Conservation (phyloP, 2,113 vertebrate genomes). For the Ramphastos sulfuratus region DNA sequence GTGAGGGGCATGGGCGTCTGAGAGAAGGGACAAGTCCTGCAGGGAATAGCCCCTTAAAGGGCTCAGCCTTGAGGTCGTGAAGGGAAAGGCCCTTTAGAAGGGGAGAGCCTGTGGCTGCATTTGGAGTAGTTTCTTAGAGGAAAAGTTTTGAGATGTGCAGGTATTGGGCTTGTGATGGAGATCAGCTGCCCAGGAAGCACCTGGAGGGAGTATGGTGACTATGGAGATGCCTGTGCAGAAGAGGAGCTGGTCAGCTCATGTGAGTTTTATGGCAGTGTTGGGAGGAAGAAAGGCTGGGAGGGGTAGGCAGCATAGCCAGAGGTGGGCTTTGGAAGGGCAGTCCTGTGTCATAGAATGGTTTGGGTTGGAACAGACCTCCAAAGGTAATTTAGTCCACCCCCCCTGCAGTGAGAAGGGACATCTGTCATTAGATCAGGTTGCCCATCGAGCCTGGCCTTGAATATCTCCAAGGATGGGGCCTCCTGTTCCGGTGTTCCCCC, state of each 20-base stretch:
- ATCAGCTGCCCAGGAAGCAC: rapidly evolving
- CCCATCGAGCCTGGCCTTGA: too few species aligned
- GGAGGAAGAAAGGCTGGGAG: background rate
- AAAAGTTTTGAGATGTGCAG: too few species aligned
- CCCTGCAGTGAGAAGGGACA: too few species aligned
- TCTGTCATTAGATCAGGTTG: too few species aligned
- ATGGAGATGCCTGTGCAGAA: rapidly evolving
- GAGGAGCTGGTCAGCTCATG: rapidly evolving
- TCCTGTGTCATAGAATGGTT: too few species aligned
- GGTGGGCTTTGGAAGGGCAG: background rate
- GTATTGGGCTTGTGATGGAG: rapidly evolving
- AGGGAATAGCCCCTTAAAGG: background rate
- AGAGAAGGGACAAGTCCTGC: background rate
- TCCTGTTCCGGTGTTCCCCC: too few species aligned
- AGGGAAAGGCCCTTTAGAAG: background rate
- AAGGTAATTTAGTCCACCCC: too few species aligned
- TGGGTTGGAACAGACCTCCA: too few species aligned
- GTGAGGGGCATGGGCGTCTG: rapidly evolving
- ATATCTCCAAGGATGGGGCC: too few species aligned
- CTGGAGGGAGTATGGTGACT: background rate
- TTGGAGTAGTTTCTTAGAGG: rapidly evolving
- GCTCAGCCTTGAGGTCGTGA: rapidly evolving
- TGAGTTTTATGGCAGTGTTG: background rate
- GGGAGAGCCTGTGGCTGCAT: too few species aligned
- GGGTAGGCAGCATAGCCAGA: background rate